Conservation (phyloP, 2,113 vertebrate genomes). For the Cyprinodon tularosa region DNA sequence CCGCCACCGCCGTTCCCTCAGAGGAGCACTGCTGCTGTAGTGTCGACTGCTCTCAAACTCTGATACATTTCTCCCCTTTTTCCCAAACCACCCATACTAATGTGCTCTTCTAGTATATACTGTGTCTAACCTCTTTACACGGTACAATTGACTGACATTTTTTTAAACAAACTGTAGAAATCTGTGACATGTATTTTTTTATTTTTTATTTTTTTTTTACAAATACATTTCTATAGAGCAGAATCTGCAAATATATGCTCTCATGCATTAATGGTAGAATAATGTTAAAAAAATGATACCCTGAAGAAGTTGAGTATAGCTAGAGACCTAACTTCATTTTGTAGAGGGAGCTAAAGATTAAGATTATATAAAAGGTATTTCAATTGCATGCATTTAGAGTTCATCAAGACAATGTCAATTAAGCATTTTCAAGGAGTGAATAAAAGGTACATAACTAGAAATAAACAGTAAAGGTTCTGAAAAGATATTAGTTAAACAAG, state of each 20-base stretch:
- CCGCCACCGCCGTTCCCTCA: conserved; percentile 70
- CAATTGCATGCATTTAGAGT: not conserved
- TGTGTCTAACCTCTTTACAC: conserved; percentile 29
- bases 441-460: not conserved
- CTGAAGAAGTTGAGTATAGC: not conserved
- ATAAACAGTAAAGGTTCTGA: not conserved
- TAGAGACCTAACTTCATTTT: not conserved
- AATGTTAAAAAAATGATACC: not conserved
- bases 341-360: not conserved
- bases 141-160: not conserved
- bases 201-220: not conserved
- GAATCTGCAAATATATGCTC: not conserved
- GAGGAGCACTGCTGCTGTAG: conserved; percentile 68
- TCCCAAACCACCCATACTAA: conserved; percentile 68
- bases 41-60: conserved; percentile 70
- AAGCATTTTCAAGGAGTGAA: not conserved
- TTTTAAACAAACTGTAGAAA: not conserved
- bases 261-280: not conserved
- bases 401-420: not conserved
- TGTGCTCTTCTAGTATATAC: conserved; percentile 54
- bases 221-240: not conserved
- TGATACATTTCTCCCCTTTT: conserved; percentile 68
- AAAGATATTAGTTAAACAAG: no score
- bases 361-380: not conserved
- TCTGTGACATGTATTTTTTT: not conserved